Base-by-base conservation (phyloP, 2,888 invertebrate genomes). In the Herminia tarsipennalis region DNA sequence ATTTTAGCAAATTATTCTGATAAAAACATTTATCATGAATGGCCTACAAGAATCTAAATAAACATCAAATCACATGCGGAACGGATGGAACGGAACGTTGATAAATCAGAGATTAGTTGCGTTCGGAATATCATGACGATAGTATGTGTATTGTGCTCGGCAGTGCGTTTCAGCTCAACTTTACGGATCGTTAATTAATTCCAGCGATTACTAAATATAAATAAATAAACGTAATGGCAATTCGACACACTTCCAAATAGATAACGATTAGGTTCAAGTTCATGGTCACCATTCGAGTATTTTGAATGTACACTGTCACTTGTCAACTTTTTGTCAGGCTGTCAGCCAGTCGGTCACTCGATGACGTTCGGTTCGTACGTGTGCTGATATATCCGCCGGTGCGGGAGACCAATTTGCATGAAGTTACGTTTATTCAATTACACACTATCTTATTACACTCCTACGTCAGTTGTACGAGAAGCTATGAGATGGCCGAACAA, bases 371-470 rank as follows among this genome's bases (percentile, higher is more conserved):
- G 77, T 68, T 72, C 74, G 78, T 81, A 88, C 88, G 89, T 83
- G 76, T 67, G 71, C n/a, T 65, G 54, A 62, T 40, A 53, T 67
- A 74, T 76, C 41, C 71, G 72, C 69, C 74, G 69, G 73, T 76
- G 73, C 71, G 66, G 74, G 70, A 73, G 54, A 50, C 72, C 82
- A 84, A 87, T 86, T 88, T 83, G 81, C 79, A 81, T 81, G 76
- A 77, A 85, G 85, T 87, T 83, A 76, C 79, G 75, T 81, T 86
- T 86, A 85, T 83, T 88, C 85, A 88, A 86, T 88, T 88, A 86
- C 73, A 83, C 71, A 82, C 81, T 81, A 83, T 81, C 74, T 76
- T 82, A 80, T 77, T 79, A 78, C 59, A 71, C 64, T 70, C 66
- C 71, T 73, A 72, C 70, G 71, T 73, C 73, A 67, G 66, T 70